These are phyloP conservation scores for Conus ventricosus DNA, from an alignment of 1,140 invertebrate species.

Conservation along the genomic window DNA sequence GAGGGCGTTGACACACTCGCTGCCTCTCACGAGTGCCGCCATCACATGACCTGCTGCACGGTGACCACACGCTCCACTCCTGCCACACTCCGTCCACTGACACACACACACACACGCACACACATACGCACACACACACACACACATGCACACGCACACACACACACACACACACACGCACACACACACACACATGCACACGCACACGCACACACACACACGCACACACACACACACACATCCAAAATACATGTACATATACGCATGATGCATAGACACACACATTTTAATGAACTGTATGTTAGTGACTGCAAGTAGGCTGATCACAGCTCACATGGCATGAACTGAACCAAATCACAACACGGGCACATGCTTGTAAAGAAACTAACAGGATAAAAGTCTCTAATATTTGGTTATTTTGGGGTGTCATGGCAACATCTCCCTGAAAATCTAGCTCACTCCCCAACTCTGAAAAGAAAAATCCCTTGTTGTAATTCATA, in stretches of 20 bases:
- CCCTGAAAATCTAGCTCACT: too few species aligned
- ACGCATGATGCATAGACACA: neutral
- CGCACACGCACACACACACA: neutral
- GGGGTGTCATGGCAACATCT: too few species aligned
- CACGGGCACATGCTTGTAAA: too few species aligned
- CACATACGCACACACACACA: neutral
- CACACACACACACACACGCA: neutral
- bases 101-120: slow-evolving; percentile 4
- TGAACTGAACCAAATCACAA: too few species aligned
- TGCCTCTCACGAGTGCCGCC: slow-evolving; percentile 53
- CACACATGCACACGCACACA: neutral
- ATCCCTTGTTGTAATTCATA: too few species aligned
- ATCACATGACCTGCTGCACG: slow-evolving; percentile 70
- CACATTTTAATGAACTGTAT: neutral
- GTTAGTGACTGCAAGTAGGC: too few species aligned
- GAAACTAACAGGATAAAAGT: too few species aligned
- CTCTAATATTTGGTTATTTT: too few species aligned
- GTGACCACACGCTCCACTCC: slow-evolving; percentile 68
- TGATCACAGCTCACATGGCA: too few species aligned
- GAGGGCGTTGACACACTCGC: slow-evolving; percentile 60
- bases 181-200: neutral
- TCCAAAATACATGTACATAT: neutral
- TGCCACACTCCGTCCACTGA: slow-evolving; percentile 69
- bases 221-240: neutral
- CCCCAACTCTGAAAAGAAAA: too few species aligned